Conservation (phyloP, 2,113 vertebrate species). For the Hucho hucho region DNA sequence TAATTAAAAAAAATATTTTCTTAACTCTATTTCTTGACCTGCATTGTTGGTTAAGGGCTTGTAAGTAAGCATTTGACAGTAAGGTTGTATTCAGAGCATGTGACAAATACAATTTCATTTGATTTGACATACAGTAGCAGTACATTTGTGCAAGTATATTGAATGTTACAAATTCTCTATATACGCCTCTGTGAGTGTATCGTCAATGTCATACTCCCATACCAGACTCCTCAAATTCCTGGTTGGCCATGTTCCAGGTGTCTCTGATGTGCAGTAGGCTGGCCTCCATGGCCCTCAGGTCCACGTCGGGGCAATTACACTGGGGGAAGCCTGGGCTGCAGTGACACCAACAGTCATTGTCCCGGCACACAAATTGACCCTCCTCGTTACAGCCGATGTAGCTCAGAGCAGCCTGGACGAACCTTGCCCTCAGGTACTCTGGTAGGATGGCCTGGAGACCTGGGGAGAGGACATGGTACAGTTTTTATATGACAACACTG, state of each 20-base stretch:
- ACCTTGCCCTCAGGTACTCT: constrained; percentile 72
- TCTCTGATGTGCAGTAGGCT: constrained; percentile 72
- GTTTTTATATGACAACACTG: too few species aligned
- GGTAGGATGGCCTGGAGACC: constrained; percentile 79
- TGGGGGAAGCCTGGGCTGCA: constrained; percentile 70
- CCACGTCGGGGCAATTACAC: constrained; percentile 77
- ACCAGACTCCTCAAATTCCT: constrained; percentile 80
- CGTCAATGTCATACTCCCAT: constrained; percentile 11
- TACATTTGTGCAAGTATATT: too few species aligned
- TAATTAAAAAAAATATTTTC: too few species aligned
- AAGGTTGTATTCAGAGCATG: too few species aligned
- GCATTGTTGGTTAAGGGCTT: too few species aligned
- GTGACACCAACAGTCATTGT: constrained; percentile 80
- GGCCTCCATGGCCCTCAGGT: constrained; percentile 76
- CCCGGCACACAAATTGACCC: constrained; percentile 76
- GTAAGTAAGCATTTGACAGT: too few species aligned
- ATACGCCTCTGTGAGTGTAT: too few species aligned
- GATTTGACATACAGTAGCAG: too few species aligned
- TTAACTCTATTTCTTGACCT: too few species aligned
- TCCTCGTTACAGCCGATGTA: constrained; percentile 81
- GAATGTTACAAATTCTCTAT: too few species aligned
- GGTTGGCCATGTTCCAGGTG: constrained; percentile 71
- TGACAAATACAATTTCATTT: too few species aligned
- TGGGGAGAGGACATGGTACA: constrained; percentile 28
- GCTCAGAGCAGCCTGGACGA: constrained; percentile 79